phyloP scores from a whole-genome alignment of 2,113 vertebrate species.

The Oncorhynchus mykiss region DNA sequence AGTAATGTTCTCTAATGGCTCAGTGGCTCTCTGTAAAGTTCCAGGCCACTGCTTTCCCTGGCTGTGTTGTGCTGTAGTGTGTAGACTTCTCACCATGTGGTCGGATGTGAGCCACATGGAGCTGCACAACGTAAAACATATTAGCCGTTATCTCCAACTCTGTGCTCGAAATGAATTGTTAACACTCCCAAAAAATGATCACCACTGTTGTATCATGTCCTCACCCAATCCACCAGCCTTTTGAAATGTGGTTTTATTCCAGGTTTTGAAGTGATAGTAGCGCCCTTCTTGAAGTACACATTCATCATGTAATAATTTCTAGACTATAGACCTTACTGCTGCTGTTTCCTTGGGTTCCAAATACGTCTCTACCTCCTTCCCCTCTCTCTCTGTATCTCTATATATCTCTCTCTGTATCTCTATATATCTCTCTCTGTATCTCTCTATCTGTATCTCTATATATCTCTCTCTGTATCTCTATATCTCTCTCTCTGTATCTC shows the following conservation, averaged over 20 bases:
- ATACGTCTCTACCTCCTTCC: background rate
- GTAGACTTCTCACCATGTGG: background rate
- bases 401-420: background rate
- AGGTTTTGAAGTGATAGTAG: background rate
- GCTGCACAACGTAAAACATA: background rate
- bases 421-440: background rate
- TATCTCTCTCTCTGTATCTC: no score
- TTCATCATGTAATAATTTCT: background rate
- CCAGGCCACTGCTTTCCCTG: slow-evolving; percentile 52
- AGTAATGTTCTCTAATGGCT: slow-evolving; percentile 73
- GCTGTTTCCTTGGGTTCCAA: no score
- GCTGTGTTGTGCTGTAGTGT: slow-evolving; percentile 6
- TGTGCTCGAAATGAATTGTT: no score
- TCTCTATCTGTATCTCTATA: slow-evolving; percentile 9
- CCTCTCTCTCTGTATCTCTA: background rate
- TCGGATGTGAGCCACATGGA: slow-evolving; percentile 2
- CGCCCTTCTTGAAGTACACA: background rate
- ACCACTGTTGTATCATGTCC: no score
- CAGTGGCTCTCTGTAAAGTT: slow-evolving; percentile 54
- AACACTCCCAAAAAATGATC: no score
- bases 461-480: slow-evolving; percentile 3
- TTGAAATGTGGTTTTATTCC: background rate
- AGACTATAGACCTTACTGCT: background rate
- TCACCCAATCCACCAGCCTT: no score
- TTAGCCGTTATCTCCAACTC: background rate